phyloP scores from a whole-genome alignment of 2,113 vertebrate species.

The Rissa tridactyla region DNA sequence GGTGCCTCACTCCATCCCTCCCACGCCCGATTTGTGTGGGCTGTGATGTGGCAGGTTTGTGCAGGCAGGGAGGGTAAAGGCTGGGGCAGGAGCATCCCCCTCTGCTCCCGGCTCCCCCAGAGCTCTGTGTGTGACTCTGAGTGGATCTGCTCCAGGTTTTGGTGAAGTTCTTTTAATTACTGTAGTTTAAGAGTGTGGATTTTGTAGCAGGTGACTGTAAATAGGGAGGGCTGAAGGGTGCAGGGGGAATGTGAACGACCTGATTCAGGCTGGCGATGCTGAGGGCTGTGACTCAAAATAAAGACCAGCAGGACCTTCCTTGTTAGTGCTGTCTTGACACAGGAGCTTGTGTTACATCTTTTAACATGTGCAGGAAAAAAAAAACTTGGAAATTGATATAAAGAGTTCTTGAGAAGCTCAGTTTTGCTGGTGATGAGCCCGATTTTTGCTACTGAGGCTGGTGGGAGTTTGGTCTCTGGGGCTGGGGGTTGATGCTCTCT shows the following conservation, averaged over 20 bases:
- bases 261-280: neutral
- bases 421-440: neutral
- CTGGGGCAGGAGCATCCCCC: neutral
- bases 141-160: neutral
- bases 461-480: neutral
- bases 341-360: neutral
- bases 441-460: neutral
- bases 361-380: neutral
- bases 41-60: neutral
- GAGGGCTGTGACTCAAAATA: neutral
- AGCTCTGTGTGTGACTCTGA: fast-evolving
- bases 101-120: neutral
- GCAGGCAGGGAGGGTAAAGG: neutral
- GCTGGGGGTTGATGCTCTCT: neutral
- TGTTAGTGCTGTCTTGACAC: neutral
- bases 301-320: neutral
- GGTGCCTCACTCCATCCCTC: neutral
- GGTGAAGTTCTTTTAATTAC: neutral
- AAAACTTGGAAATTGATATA: neutral
- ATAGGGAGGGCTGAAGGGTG: neutral
- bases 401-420: neutral
- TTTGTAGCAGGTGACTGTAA: neutral
- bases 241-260: neutral
- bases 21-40: fast-evolving
- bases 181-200: neutral